Conservation (phyloP, 2,113 vertebrate species). For the Bagarius yarrelli region DNA sequence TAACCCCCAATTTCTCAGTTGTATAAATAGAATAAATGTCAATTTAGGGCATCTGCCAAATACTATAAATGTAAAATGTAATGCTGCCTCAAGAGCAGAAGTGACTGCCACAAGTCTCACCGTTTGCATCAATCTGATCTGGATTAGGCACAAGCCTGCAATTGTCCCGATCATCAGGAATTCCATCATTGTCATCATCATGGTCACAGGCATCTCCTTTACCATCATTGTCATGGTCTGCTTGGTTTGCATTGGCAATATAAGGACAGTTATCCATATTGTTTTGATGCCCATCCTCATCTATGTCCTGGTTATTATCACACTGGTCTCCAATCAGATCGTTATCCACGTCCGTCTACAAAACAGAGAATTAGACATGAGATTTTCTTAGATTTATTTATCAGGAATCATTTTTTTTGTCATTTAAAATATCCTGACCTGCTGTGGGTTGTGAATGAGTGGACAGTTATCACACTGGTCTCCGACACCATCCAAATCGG, state of each 20-base stretch:
- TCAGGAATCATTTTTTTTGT: background rate
- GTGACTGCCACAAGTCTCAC: conserved; percentile 64
- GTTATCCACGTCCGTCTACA: conserved; percentile 84
- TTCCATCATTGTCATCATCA: conserved; percentile 91
- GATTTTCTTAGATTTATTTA: background rate
- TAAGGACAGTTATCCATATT: conserved; percentile 96
- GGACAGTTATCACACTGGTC: conserved; percentile 98
- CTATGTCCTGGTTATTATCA: conserved; percentile 90
- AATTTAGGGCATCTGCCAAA: too few relatives aligned
- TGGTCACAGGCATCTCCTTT: conserved; percentile 90
- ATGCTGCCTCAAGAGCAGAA: background rate
- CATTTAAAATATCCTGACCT: conserved; percentile 69
- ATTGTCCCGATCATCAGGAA: conserved; percentile 94
- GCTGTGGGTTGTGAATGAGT: conserved; percentile 87
- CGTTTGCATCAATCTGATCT: conserved; percentile 82
- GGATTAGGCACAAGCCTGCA: conserved; percentile 88
- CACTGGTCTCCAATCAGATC: conserved; percentile 94
- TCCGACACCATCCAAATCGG: conserved; percentile 88
- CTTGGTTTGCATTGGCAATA: conserved; percentile 91
- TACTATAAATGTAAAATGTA: background rate
- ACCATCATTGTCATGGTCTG: conserved; percentile 90
- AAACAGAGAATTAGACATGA: background rate
- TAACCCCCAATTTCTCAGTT: too few relatives aligned
- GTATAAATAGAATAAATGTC: too few relatives aligned
- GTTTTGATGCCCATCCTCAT: conserved; percentile 95